Evolutionary conservation across 2,888 invertebrate species (phyloP).

Genomic region (Osedax frankpressi): DNA sequence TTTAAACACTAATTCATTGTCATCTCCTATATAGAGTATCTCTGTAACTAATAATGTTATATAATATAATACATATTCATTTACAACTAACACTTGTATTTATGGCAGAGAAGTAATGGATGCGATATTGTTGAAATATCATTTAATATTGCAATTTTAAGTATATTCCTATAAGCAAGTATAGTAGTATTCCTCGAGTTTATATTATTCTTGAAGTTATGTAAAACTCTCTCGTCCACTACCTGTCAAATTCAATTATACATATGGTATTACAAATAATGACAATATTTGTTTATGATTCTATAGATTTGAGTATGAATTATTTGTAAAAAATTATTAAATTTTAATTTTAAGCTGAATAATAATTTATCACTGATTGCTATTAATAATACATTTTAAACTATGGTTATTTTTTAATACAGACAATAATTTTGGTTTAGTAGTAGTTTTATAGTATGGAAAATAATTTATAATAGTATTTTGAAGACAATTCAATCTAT

Average conservation of each 20-base stretch:
- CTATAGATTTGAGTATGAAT: no score
- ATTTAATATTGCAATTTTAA: background rate
- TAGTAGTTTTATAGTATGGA: no score
- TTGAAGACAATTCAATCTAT: no score
- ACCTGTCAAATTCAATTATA: background rate
- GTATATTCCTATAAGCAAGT: background rate
- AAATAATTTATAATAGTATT: no score
- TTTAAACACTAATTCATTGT: conserved; percentile 90
- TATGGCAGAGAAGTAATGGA: background rate
- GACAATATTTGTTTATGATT: no score
- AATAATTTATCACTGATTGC: no score
- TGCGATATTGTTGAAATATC: background rate
- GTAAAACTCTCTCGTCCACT: background rate
- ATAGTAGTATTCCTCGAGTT: background rate
- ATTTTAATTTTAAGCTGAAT: no score
- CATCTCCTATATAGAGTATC: conserved; percentile 55
- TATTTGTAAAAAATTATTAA: no score
- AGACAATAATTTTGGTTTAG: no score
- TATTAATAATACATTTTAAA: no score
- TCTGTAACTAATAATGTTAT: conserved; percentile 21
- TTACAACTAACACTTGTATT: background rate
- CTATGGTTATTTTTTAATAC: no score
- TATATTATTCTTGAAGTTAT: background rate
- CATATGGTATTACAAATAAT: no score
- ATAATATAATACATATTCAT: background rate